phyloP scores from a whole-genome alignment of 2,888 invertebrate species.

The Belgica antarctica region DNA sequence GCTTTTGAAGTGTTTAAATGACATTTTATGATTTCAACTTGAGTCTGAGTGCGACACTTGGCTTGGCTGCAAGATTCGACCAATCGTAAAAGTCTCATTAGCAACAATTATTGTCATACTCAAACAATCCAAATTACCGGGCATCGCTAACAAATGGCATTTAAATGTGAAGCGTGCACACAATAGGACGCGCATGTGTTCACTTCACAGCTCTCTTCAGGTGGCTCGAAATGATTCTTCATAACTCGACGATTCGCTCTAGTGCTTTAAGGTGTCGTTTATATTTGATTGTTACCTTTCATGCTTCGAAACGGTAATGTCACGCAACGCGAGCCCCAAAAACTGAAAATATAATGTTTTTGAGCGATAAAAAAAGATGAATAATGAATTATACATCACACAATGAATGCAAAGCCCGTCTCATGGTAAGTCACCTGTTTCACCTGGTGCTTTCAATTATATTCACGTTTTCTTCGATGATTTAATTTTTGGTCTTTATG shows the following conservation, averaged over 20 bases:
- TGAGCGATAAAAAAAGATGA: slow-evolving; percentile 19
- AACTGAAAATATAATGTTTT: neutral
- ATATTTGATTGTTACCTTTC: slow-evolving; percentile 31
- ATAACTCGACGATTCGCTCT: slow-evolving; percentile 28
- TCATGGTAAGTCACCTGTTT: slow-evolving; percentile 30
- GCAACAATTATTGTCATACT: slow-evolving; percentile 40
- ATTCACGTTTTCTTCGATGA: slow-evolving; percentile 13
- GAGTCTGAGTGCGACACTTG: neutral
- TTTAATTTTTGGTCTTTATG: too few relatives aligned
- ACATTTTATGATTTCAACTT: neutral
- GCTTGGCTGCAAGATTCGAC: neutral
- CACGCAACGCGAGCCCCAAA: slow-evolving; percentile 35
- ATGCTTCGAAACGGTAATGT: slow-evolving; percentile 37
- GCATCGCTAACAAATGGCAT: slow-evolving; percentile 16
- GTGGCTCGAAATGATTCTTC: slow-evolving; percentile 27
- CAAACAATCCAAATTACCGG: slow-evolving; percentile 33
- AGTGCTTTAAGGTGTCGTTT: slow-evolving; percentile 31
- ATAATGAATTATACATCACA: slow-evolving; percentile 31
- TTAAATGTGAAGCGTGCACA: neutral
- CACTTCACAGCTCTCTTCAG: slow-evolving; percentile 4
- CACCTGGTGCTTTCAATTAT: slow-evolving; percentile 34
- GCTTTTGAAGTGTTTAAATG: neutral
- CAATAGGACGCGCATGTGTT: neutral
- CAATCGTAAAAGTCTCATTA: slow-evolving; percentile 40
- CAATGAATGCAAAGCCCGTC: neutral